These are phyloP conservation scores for Spodoptera litura DNA, from an alignment of 1,140 invertebrate genomes.

Conservation along the genomic window DNA sequence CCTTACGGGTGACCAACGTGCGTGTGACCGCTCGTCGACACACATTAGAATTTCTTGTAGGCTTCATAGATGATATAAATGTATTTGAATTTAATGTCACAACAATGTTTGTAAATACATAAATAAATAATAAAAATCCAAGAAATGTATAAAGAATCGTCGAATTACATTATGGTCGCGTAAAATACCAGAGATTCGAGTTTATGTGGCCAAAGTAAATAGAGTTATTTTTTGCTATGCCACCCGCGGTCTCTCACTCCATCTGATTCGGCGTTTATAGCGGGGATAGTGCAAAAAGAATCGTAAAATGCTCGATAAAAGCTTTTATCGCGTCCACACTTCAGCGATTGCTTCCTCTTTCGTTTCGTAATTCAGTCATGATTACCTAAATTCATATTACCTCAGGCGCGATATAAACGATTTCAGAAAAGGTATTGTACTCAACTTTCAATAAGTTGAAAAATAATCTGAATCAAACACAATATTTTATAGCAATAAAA, in stretches of 20 bases:
- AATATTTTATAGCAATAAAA: slow-evolving; percentile 74
- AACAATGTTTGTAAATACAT: slow-evolving; percentile 21
- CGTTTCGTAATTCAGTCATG: slow-evolving; percentile 62
- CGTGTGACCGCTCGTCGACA: too few species aligned
- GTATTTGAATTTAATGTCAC: neutral
- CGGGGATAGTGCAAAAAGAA: slow-evolving; percentile 73
- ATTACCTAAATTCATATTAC: slow-evolving; percentile 44
- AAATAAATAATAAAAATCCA: slow-evolving; percentile 30
- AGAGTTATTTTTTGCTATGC: slow-evolving; percentile 70
- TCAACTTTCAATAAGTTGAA: slow-evolving; percentile 44
- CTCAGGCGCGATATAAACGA: neutral
- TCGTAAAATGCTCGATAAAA: slow-evolving; percentile 81
- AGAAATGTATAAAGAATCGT: slow-evolving; percentile 31
- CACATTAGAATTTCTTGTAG: too few species aligned
- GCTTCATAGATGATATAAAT: too few species aligned
- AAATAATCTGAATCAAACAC: slow-evolving; percentile 51
- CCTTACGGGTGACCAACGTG: too few species aligned
- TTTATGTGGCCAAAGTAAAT: slow-evolving; percentile 62
- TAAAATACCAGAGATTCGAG: slow-evolving; percentile 53
- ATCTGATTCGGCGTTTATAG: slow-evolving; percentile 80
- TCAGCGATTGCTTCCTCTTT: slow-evolving; percentile 72
- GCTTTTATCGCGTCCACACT: slow-evolving; percentile 70
- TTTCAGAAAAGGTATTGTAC: slow-evolving; percentile 4
- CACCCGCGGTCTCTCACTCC: slow-evolving; percentile 74
- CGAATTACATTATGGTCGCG: slow-evolving; percentile 51